These are phyloP conservation scores for Crotalus tigris DNA, from an alignment of 2,113 vertebrate genomes.

Conservation along the genomic window DNA sequence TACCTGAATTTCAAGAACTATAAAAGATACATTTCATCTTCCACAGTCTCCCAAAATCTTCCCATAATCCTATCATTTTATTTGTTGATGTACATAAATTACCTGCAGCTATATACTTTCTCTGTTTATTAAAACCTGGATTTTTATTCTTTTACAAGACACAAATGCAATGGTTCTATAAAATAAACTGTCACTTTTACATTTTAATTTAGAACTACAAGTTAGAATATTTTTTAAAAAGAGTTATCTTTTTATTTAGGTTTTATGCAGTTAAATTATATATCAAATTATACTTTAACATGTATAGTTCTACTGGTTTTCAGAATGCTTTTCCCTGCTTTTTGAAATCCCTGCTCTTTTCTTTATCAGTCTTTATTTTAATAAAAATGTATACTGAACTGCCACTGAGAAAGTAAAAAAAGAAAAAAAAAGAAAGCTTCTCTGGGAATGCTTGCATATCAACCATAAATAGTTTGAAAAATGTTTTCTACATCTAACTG, in stretches of 20 bases:
- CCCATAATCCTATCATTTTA: background rate
- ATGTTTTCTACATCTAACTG: background rate
- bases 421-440: background rate
- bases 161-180: background rate
- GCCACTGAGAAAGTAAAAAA: background rate
- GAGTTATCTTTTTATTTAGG: background rate
- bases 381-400: background rate
- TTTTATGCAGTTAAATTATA: background rate
- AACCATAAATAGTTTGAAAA: background rate
- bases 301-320: background rate
- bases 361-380: background rate
- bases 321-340: background rate
- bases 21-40: background rate
- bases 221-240: background rate
- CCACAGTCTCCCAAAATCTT: background rate
- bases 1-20: background rate
- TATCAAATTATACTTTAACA: background rate
- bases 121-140: background rate
- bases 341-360: background rate
- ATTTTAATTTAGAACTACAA: background rate
- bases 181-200: background rate
- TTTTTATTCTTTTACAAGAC: conserved; percentile 25
- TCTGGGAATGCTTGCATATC: background rate
- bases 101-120: background rate
- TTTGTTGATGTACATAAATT: background rate